Evolutionary conservation across 2,888 invertebrate species (phyloP).

Genomic region (Notodonta ziczac): DNA sequence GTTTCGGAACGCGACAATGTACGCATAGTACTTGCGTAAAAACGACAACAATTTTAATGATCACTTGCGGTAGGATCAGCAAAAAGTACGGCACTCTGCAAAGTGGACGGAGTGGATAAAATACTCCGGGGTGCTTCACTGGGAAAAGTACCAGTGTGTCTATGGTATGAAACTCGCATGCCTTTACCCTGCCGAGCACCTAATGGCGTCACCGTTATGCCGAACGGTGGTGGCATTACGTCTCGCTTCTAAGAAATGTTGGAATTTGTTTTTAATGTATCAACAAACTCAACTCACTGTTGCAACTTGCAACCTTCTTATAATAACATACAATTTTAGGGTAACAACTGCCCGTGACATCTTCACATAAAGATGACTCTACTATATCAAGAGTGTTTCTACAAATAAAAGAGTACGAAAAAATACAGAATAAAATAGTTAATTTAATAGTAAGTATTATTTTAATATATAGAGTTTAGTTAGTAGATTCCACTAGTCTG

Average conservation of each 20-base stretch:
- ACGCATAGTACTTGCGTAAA: constrained; percentile 26
- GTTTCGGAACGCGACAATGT: constrained; percentile 22
- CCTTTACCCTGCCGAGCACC: constrained; percentile 30
- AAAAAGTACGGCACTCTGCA: neutral
- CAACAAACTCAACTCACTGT: neutral
- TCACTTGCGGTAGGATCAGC: constrained; percentile 23
- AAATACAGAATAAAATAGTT: no score
- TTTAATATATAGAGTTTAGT: no score
- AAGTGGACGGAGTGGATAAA: neutral
- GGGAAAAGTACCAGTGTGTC: constrained; percentile 23
- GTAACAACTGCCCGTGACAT: no score
- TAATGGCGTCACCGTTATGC: constrained; percentile 53
- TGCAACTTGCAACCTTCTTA: neutral
- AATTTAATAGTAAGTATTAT: no score
- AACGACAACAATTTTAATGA: constrained; percentile 36
- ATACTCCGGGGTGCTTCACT: constrained; percentile 4
- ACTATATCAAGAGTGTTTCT: no score
- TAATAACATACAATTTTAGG: neutral
- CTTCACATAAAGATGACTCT: no score
- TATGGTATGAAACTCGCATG: constrained; percentile 27
- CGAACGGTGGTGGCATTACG: constrained; percentile 35
- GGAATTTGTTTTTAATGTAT: neutral
- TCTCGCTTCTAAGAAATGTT: constrained; percentile 36
- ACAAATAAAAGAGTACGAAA: no score
- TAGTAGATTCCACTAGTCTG: no score